Conservation (phyloP, 2,113 vertebrate species). For the Scomber colias region DNA sequence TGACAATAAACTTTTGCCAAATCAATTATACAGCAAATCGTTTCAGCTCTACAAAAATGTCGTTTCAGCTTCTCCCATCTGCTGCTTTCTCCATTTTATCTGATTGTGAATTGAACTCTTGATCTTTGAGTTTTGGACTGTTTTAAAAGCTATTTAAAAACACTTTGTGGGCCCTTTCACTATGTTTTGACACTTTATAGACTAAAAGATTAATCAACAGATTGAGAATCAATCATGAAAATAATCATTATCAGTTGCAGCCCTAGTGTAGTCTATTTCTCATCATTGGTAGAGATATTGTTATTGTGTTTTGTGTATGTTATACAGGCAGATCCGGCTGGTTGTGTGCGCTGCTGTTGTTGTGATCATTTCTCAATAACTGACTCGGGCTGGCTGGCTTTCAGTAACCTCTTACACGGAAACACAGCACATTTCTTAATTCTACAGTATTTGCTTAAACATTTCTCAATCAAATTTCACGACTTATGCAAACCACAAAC, state of each 20-base stretch:
- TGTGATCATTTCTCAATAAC: slow-evolving; percentile 59
- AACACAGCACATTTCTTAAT: slow-evolving; percentile 25
- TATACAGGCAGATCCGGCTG: not conserved
- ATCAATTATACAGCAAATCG: too few relatives aligned
- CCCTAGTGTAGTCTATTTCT: slow-evolving; percentile 5
- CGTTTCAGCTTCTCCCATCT: slow-evolving; percentile 6
- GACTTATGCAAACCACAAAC: slow-evolving; percentile 47
- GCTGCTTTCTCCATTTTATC: not conserved
- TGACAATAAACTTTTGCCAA: not conserved
- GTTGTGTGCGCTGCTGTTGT: slow-evolving; percentile 16
- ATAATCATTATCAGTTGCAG: slow-evolving; percentile 4
- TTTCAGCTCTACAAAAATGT: not conserved
- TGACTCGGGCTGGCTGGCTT: slow-evolving; percentile 22
- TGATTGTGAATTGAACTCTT: not conserved
- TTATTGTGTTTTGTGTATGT: slow-evolving; percentile 10
- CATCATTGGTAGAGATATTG: not conserved
- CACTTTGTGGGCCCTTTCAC: not conserved
- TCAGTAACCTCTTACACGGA: slow-evolving; percentile 29
- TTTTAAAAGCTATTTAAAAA: too few relatives aligned
- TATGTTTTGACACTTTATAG: not conserved
- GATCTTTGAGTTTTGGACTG: not conserved
- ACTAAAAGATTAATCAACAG: not conserved
- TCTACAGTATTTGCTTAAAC: slow-evolving; percentile 38
- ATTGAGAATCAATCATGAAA: not conserved
- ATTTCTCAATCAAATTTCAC: slow-evolving; percentile 62